These are phyloP conservation scores for Drosophila ficusphila DNA, from an alignment of 1,140 invertebrate species.

Conservation along the genomic window DNA sequence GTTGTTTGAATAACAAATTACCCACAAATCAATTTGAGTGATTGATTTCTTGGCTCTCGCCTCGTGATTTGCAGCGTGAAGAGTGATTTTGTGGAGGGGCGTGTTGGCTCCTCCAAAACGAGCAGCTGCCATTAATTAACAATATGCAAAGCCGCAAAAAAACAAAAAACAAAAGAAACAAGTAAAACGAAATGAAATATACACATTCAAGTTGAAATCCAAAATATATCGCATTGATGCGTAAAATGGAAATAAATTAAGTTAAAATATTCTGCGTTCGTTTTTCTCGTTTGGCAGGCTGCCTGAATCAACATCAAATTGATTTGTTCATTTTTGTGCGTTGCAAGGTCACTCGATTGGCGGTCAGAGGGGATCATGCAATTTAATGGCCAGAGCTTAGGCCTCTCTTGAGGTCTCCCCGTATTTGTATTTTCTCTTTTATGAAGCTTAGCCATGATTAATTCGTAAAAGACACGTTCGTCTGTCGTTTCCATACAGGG, in stretches of 20 bases:
- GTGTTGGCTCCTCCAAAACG: conserved; percentile 34
- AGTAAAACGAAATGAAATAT: conserved; percentile 21
- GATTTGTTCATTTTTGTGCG: conserved; percentile 63
- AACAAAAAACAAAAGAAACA: conserved; percentile 21
- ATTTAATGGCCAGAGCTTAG: conserved; percentile 29
- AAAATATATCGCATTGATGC: conserved; percentile 52
- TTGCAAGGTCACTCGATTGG: conserved; percentile 64
- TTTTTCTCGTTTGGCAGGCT: conserved; percentile 67
- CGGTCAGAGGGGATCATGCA: conserved; percentile 18
- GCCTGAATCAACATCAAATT: conserved; percentile 47
- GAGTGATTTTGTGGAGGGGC: conserved; percentile 17
- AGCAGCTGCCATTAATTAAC: conserved; percentile 73
- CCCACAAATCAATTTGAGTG: conserved; percentile 78
- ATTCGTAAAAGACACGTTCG: conserved; percentile 40
- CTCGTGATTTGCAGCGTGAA: conserved; percentile 64
- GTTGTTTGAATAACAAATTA: conserved; percentile 78
- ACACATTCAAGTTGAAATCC: conserved; percentile 32
- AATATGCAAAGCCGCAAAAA: conserved; percentile 64
- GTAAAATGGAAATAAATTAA: conserved; percentile 78
- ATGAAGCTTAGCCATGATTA: conserved; percentile 11
- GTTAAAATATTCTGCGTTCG: conserved; percentile 77
- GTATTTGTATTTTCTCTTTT: conserved; percentile 12
- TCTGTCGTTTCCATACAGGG: conserved; percentile 4
- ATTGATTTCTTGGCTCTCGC: conserved; percentile 77
- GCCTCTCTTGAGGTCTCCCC: conserved; percentile 12